Evolutionary conservation across 2,113 vertebrate genomes (phyloP), one percentile per base, ranked within the genome.

Genomic region (Loxodonta africana): DNA sequence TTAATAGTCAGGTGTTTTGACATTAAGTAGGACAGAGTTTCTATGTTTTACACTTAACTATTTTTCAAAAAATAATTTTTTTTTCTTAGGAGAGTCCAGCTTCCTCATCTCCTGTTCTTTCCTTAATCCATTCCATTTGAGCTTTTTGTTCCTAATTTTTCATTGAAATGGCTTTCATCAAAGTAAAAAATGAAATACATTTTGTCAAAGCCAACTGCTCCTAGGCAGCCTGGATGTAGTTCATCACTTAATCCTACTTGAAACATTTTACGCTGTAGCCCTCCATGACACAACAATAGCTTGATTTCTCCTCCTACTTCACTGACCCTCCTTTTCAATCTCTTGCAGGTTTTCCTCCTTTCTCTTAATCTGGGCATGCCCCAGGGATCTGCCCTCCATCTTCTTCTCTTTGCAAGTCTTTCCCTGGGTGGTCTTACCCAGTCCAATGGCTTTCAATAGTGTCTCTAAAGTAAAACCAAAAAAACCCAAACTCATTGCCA

Each of bases 121-220:
- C n/a, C 76, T 83, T 93, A 95, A 77, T 5, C 37, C 18, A 18
- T 8, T 91, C 7, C 6, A 30, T 86, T 95, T 77, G 33, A 48
- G n/a, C 21, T 77, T 90, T 90, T 96, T 94, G 62, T 57, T 74
- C n/a, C n/a, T 76, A 88, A 87, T 21, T 95, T 76, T 83, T 77
- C 62, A 76, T 3, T 77, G 51, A 91, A 88, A 84, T 23, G 76
- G 6, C 26, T 69, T 88, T 94, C 26, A 62, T 91, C 69, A 88
- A 87, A 65, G 62, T 96, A 48, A 94, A 33, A 88, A 74, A 46
- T 80, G 69, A 95, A 62, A 23, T 71, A 21, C 4, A 53, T 73
- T 30, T 83, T 71, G 20, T 48, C 51, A 91, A 88, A 87, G 23
- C 4, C 30, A 69, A 77, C 18, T 89, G 44, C 10, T 30, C 91